A percentile compares a stretch with the other conserved stretches of the same genome.
These are phyloP conservation scores for Microcebus lehilahytsara DNA, from an alignment of 2,113 vertebrate species.

Conservation along the genomic window DNA sequence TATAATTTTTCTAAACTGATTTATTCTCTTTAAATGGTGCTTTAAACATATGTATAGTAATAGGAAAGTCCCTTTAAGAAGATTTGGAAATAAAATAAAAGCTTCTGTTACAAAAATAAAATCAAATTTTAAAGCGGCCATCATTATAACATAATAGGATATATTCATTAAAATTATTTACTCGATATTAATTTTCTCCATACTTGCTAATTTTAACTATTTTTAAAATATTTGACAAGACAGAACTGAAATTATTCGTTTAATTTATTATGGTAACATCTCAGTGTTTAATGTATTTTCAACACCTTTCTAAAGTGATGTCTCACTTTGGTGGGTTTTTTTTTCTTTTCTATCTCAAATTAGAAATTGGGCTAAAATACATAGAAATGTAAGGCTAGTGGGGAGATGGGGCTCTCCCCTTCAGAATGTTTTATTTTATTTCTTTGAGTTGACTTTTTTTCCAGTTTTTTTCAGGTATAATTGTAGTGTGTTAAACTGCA, in stretches of 20 bases:
- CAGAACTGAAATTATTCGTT: slow-evolving; percentile 14
- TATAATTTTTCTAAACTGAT: not conserved
- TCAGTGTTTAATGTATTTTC: slow-evolving; percentile 38
- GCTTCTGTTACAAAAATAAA: slow-evolving; percentile 5
- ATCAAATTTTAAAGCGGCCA: not conserved
- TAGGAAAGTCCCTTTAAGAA: slow-evolving; percentile 5
- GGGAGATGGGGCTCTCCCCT: not conserved
- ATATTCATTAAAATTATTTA: not conserved
- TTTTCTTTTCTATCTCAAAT: not conserved
- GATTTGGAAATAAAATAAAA: not conserved
- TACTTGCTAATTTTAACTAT: slow-evolving; percentile 39
- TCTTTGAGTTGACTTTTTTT: not conserved
- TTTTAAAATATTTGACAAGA: slow-evolving; percentile 3
- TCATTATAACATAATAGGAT: not conserved
- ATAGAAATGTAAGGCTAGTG: not conserved
- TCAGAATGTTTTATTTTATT: not conserved
- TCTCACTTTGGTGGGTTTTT: not conserved
- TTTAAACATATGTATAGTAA: not conserved
- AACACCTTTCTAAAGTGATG: slow-evolving; percentile 8
- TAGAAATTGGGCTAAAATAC: slow-evolving; percentile 35
- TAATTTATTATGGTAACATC: slow-evolving; percentile 16
- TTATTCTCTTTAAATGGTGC: not conserved
- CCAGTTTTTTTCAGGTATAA: not conserved
- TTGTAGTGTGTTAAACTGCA: not conserved
- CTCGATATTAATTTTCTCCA: not conserved